Evolutionary conservation across 2,113 vertebrate genomes (phyloP), one percentile per base, ranked within the genome.

Genomic region (Taxidea taxus): DNA sequence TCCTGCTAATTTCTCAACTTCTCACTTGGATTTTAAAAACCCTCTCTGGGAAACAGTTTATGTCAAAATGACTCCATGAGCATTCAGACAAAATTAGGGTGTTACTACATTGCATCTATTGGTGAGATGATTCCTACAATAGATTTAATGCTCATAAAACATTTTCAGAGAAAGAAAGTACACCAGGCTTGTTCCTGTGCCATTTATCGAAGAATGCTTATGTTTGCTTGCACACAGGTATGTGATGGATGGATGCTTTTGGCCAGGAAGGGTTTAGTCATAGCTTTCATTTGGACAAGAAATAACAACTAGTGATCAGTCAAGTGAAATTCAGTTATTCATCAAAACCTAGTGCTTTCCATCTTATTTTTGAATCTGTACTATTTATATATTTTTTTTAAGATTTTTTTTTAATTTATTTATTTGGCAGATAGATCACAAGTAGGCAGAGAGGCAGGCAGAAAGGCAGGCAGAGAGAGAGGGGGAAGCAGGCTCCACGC

Each of bases 281-380:
- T 37, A 74, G 25, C 60, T 81, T 90, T 87, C 31, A 75, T 27
- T 44, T 81, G 34, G 29, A 42, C 42, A 87, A 60, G 23, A 27
- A 95, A 27, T 51, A 95, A 37, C 58, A 70, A 64, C 27, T 39
- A 37, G 51, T 80, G 12, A 85, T 87, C 44, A 39, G 4, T 84
- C 82, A 94, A 66, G n/a, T 60, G 34, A 87, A 91, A 77, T 92
- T 75, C 44, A 47, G 31, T 56, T 80, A 77, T 92, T 94, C 72
- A 64, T 77, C 75, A 72, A 82, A 84, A 84, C n/a, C 18, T 90
- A 66, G 29, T 66, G 37, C 9, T 78, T 96, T 92, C 39, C 29
- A 80, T 83, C n/a, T 87, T 85, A 25, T 95, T 94, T 89, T 29
- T 72, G 25, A 94, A 64, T 56, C 44, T 66, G 3, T 64, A 23